A percentile compares a stretch with the other conserved stretches of the same genome.
These are phyloP conservation scores for Drosophila phalerata DNA, from an alignment of 2,888 invertebrate species.

Conservation along the genomic window DNA sequence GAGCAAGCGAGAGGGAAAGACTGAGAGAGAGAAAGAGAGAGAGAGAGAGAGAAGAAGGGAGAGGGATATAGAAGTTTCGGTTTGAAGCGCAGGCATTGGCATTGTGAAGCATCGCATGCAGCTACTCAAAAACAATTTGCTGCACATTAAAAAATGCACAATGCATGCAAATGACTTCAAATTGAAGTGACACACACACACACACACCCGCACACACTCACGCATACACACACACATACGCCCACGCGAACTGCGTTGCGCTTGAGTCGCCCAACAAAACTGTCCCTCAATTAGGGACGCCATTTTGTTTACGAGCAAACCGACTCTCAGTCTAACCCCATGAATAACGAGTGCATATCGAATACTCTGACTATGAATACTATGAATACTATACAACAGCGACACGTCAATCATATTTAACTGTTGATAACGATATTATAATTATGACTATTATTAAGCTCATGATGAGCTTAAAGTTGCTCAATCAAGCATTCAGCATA, in stretches of 20 bases:
- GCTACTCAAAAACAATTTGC: conserved; percentile 82
- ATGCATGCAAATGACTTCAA: conserved; percentile 80
- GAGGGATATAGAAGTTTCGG: neutral
- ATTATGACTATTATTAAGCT: conserved; percentile 25
- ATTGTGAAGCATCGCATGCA: conserved; percentile 69
- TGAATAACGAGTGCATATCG: conserved; percentile 53
- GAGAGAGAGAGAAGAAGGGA: neutral
- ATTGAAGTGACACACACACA: conserved; percentile 72
- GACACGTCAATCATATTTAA: conserved; percentile 36
- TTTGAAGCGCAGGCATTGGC: conserved; percentile 40
- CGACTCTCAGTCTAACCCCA: conserved; percentile 49
- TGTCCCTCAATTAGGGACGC: conserved; percentile 72
- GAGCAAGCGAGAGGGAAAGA: neutral
- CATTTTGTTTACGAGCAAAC: conserved; percentile 69
- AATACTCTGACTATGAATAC: conserved; percentile 22
- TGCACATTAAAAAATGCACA: conserved; percentile 76
- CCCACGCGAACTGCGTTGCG: conserved; percentile 54
- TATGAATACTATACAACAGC: conserved; percentile 18
- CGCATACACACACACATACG: conserved; percentile 1
- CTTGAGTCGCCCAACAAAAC: conserved; percentile 68
- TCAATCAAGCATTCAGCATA: conserved; percentile 3
- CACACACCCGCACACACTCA: conserved; percentile 19
- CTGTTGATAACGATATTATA: conserved; percentile 39
- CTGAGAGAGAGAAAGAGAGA: neutral
- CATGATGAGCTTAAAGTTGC: conserved; percentile 5